Percentiles rank a stretch among this genome's conserved stretches.
Evolutionary conservation across 2,888 invertebrate genomes (phyloP).

Genomic region (Nezara viridula): DNA sequence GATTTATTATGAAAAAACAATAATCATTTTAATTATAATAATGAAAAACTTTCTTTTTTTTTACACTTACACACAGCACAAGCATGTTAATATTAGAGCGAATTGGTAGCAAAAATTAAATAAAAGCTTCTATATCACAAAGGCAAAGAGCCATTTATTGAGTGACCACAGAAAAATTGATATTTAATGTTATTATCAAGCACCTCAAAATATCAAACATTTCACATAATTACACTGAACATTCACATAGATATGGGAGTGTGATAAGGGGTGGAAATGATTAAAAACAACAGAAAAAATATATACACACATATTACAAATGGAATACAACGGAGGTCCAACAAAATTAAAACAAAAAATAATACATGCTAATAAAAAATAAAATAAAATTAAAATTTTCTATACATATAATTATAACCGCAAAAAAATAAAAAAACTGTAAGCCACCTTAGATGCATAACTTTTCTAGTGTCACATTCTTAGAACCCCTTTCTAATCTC

Average conservation of each 20-base stretch:
- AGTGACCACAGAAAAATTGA: constrained; percentile 41
- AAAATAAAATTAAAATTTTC: constrained; percentile 13
- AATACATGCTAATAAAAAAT: constrained; percentile 41
- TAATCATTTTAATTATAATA: constrained; percentile 26
- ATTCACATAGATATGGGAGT: constrained; percentile 28
- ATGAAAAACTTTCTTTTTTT: constrained; percentile 14
- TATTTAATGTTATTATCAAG: not conserved
- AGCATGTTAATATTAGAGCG: constrained; percentile 24
- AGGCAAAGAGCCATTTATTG: constrained; percentile 34
- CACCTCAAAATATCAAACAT: constrained; percentile 52
- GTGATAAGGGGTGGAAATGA: not conserved
- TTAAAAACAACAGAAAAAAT: not conserved
- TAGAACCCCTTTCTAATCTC: constrained; percentile 51
- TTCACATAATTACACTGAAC: constrained; percentile 25
- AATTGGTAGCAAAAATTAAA: not conserved
- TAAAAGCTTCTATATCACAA: constrained; percentile 16
- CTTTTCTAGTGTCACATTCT: constrained; percentile 60
- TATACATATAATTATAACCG: constrained; percentile 35
- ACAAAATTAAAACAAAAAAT: constrained; percentile 31
- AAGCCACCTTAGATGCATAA: constrained; percentile 59
- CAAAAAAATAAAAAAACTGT: constrained; percentile 40
- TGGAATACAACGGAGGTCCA: constrained; percentile 25
- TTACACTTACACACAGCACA: constrained; percentile 37
- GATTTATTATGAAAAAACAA: constrained; percentile 41
- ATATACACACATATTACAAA: constrained; percentile 45